Evolutionary conservation across 2,797 vertebrate genomes (phyloP), one percentile per base, ranked within the genome.

Genomic region (Rachycentron canadum): DNA sequence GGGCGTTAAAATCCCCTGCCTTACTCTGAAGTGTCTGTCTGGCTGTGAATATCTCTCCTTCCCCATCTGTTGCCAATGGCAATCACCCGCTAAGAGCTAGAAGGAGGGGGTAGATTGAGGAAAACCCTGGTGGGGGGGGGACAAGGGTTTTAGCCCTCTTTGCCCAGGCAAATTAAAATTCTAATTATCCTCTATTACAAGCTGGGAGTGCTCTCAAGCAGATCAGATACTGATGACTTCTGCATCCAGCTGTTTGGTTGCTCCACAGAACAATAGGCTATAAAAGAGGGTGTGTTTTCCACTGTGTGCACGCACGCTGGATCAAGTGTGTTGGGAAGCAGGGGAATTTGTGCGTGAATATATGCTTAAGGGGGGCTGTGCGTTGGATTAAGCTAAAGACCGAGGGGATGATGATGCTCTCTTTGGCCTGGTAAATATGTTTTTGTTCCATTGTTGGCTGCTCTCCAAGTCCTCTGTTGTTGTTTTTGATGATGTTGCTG

Each of bases 121-220:
- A 75, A 81, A 80, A 81, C 58, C 56, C 1, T 36, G 71, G 36
- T 36, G 78, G 62, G 73, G 55, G 64, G 57, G 38, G 25, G 76
- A 58, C 47, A 65, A 63, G 71, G 85, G 76, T 70, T 88, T 90
- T 65, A 92, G 75, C 69, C 69, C 43, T 79, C 75, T 81, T 82
- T 77, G 76, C 88, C 72, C 60, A 19, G 76, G 76, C 81, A 86
- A 90, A 93, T 87, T 84, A 79, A 87, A 92, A 90, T 87, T 91
- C 70, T 91, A 94, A 93, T 94, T 91, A 90, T 92, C 84, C 82
- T 89, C 89, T 38, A 87, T 94, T 91, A 94, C 84, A 93, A 90
- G 86, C 84, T 50, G 88, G 67, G 78, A 80, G 75, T 61, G 12
- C 76, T 87, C 83, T 71, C 82, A 86, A 93, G 87, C 87, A 82